phyloP scores from a whole-genome alignment of 2,888 invertebrate species.

The Oscheius sp. region DNA sequence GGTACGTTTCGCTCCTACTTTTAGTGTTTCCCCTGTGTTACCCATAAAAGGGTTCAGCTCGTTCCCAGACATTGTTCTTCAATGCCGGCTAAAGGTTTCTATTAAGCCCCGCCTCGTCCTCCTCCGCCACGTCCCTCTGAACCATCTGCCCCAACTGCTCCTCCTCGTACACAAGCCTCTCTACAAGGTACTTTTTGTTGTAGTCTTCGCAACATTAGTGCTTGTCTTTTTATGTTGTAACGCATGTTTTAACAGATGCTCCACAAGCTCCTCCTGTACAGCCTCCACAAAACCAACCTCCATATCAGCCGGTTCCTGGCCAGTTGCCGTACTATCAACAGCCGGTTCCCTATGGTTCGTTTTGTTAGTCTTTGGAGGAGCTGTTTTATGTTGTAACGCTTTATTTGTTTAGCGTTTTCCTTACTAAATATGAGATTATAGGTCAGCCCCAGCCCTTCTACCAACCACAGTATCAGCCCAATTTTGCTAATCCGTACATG shows the following conservation, averaged over 20 bases:
- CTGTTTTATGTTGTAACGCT: neutral
- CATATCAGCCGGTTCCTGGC: conserved; percentile 38
- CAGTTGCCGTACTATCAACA: conserved; percentile 54
- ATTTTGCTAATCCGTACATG: conserved; percentile 59
- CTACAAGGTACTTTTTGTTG: conserved; percentile 50
- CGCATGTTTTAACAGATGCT: conserved; percentile 20
- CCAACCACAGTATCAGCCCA: conserved; percentile 57
- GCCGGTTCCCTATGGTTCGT: conserved; percentile 44
- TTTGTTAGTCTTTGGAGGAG: neutral
- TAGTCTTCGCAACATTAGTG: conserved; percentile 20
- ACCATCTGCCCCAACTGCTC: conserved; percentile 57
- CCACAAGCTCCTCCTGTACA: conserved; percentile 38
- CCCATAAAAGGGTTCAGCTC: neutral
- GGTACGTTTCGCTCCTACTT: conserved; percentile 5
- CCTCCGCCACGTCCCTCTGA: conserved; percentile 56
- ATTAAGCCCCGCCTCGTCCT: conserved; percentile 51
- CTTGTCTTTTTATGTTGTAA: conserved; percentile 26
- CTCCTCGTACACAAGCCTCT: conserved; percentile 59
- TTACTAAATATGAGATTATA: neutral
- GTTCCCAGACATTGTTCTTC: neutral
- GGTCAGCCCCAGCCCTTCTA: conserved; percentile 52
- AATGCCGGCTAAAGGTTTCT: neutral
- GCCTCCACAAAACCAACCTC: conserved; percentile 23
- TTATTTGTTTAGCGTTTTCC: neutral
- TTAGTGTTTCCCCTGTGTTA: neutral